Evolutionary conservation across 2,113 vertebrate species (phyloP), one percentile per base, ranked within the genome.

Genomic region (Amphiprion ocellaris): DNA sequence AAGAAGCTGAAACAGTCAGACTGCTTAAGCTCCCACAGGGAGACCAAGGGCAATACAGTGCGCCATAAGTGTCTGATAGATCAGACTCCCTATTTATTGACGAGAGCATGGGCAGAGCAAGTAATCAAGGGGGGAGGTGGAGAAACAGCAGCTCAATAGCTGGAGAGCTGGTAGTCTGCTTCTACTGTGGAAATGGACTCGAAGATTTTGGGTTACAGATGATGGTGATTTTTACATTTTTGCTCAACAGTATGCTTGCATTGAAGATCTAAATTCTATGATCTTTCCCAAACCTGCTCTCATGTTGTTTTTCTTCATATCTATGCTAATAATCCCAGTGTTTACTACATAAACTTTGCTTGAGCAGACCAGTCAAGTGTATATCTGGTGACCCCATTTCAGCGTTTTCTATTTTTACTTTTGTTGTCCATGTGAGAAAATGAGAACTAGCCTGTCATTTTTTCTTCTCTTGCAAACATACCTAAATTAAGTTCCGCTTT

Each of bases 151-250:
- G 81, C 55, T 82, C 75, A 62, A 85, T 62, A 76, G 83, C 73
- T 30, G 78, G 50, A 78, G 74, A 69, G 74, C 76, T 69, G 9
- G 62, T 87, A 56, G 55, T 82, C 80, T 66, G 47, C 41, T 49
- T 83, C 39, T 30, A 44, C 64, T 28, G 69, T 80, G 64, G 72
- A 76, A 87, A 66, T 74, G 9, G 52, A 74, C 60, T 67, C 41
- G 44, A 44, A 76, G 62, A 79, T 81, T 84, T 82, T 63, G 33
- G 46, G n/a, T 41, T 30, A 69, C 69, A 90, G 52, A 83, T 78
- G 81, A 82, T 64, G 82, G 64, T 24, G 63, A 90, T 86, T 87
- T 89, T 86, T 50, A 67, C 49, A 30, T 16, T 64, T 77, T 41
- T 41, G 39, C 41, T 12, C 1, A 60, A 23, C 10, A 4, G 46